These are phyloP conservation scores for Timema podura DNA, from an alignment of 2,888 invertebrate genomes.

Conservation along the genomic window DNA sequence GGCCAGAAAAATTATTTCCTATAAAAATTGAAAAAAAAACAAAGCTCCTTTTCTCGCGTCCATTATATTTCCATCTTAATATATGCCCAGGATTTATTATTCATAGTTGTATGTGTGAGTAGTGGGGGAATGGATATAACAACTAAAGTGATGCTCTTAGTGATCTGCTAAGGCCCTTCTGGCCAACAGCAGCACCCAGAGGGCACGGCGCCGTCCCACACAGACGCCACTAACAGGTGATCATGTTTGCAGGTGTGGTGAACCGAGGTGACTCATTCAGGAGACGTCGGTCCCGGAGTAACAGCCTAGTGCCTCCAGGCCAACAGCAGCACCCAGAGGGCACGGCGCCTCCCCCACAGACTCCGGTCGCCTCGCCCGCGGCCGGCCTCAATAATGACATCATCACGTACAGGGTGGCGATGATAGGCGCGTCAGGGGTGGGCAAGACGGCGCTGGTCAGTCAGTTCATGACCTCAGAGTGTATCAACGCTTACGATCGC, in stretches of 20 bases:
- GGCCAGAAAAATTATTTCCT: too few species aligned
- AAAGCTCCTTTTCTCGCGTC: too few species aligned
- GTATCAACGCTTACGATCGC: conserved; percentile 89
- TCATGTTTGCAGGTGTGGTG: conserved; percentile 67
- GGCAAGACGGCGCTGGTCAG: conserved; percentile 82
- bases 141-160: too few species aligned
- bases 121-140: too few species aligned
- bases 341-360: conserved; percentile 28
- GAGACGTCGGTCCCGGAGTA: conserved; percentile 62
- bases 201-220: not conserved
- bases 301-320: conserved; percentile 41
- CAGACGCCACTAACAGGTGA: not conserved
- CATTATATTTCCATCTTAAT: too few species aligned
- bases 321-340: conserved; percentile 38
- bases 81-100: too few species aligned
- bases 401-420: conserved; percentile 62
- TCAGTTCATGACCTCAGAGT: conserved; percentile 90
- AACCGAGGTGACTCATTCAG: conserved; percentile 93
- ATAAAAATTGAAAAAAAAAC: too few species aligned
- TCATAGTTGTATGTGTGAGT: too few species aligned
- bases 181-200: not conserved
- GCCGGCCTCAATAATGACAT: conserved; percentile 38
- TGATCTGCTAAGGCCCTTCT: too few species aligned
- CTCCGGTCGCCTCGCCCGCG: conserved; percentile 26
- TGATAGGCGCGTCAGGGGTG: conserved; percentile 74